Conservation (phyloP, 2,888 invertebrate genomes). For the Lymantria monacha region DNA sequence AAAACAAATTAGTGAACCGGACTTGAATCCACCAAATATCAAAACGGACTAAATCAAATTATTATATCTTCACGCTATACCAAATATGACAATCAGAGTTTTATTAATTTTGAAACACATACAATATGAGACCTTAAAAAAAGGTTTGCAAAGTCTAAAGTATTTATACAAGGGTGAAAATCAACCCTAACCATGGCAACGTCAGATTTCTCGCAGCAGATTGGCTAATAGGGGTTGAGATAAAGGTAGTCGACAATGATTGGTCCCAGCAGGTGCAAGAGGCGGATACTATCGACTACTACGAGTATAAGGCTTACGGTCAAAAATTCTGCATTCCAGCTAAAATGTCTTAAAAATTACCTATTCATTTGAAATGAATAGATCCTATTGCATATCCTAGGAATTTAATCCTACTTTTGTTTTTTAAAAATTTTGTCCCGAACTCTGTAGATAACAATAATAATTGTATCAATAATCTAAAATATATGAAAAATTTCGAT, state of each 20-base stretch:
- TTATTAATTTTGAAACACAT: constrained; percentile 52
- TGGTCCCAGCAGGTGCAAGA: constrained; percentile 61
- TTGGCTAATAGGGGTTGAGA: constrained; percentile 57
- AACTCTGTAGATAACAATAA: too few species aligned
- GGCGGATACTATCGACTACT: constrained; percentile 61
- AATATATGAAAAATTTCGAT: too few species aligned
- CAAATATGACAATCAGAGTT: constrained; percentile 43
- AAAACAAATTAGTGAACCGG: constrained; percentile 8
- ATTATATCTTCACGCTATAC: constrained; percentile 49
- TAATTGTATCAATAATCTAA: too few species aligned
- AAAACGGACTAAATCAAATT: constrained; percentile 68
- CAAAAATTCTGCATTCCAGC: constrained; percentile 9
- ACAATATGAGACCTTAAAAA: constrained; percentile 25
- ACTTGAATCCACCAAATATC: constrained; percentile 33
- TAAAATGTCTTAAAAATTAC: constrained; percentile 11
- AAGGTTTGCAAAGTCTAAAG: constrained; percentile 9
- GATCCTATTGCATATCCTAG: too few species aligned
- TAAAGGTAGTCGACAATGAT: constrained; percentile 52
- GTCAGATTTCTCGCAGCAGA: constrained; percentile 62
- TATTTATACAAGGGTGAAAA: constrained; percentile 10
- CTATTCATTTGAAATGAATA: too few species aligned
- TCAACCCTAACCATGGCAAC: constrained; percentile 49
- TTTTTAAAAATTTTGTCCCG: too few species aligned
- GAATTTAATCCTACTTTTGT: too few species aligned
- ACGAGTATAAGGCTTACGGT: constrained; percentile 36